Evolutionary conservation across 2,888 invertebrate genomes (phyloP).

Genomic region (Troilus luridus): DNA sequence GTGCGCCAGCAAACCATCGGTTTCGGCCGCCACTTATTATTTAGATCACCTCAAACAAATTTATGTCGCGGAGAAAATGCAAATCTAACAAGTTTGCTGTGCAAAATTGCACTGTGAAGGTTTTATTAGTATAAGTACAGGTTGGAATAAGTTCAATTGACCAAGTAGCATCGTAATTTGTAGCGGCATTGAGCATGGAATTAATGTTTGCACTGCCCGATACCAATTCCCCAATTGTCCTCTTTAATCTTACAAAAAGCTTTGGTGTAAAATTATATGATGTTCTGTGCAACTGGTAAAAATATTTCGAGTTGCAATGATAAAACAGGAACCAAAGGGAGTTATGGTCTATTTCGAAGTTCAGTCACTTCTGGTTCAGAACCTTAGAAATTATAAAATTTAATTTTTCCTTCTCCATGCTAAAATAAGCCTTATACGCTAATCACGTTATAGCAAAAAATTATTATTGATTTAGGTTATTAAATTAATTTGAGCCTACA

Average conservation of each 20-base stretch:
- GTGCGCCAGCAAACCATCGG: background rate
- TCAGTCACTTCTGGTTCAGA: background rate
- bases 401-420: background rate
- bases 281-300: background rate
- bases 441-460: background rate
- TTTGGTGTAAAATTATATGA: constrained; percentile 23
- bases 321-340: background rate
- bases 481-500: background rate
- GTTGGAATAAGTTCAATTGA: constrained; percentile 28
- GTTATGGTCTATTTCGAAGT: background rate
- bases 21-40: background rate
- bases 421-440: background rate
- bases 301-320: background rate
- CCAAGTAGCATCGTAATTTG: constrained; percentile 19
- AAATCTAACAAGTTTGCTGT: constrained; percentile 5
- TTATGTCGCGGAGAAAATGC: background rate
- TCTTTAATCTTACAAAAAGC: background rate
- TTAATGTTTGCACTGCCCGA: background rate
- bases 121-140: background rate
- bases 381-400: background rate
- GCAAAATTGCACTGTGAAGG: background rate
- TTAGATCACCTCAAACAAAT: background rate
- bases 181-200: background rate
- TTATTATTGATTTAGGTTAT: background rate
- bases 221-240: background rate